Evolutionary conservation across 2,113 vertebrate species (phyloP).

Genomic region (Steatornis caripensis): DNA sequence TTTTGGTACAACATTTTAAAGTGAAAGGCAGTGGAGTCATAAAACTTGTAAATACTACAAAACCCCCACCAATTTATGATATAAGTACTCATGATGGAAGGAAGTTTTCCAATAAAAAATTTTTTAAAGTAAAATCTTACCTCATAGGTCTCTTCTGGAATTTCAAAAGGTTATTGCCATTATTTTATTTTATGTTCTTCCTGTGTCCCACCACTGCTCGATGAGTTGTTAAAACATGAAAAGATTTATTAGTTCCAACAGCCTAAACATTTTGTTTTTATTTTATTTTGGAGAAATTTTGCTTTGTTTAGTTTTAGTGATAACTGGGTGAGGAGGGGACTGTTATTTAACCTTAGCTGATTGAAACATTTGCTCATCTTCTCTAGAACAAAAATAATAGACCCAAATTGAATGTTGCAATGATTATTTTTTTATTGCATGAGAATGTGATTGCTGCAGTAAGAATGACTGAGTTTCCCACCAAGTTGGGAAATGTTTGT

Average conservation of each 20-base stretch:
- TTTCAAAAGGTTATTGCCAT: not conserved
- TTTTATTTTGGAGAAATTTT: not conserved
- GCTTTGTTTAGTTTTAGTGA: not conserved
- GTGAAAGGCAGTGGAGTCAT: not conserved
- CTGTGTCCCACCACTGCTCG: not conserved
- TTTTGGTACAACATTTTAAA: not conserved
- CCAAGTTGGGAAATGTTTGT: too few relatives aligned
- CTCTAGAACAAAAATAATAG: not conserved
- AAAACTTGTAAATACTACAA: not conserved
- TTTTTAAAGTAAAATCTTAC: not conserved
- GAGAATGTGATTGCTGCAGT: not conserved
- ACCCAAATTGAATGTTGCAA: not conserved
- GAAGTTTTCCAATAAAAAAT: not conserved
- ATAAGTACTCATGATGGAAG: not conserved
- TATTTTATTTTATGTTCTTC: not conserved
- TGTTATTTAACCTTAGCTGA: not conserved
- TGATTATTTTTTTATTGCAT: not conserved
- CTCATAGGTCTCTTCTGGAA: not conserved
- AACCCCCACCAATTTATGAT: not conserved
- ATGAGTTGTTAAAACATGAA: not conserved
- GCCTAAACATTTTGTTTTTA: not conserved
- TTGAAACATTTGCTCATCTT: not conserved
- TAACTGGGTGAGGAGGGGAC: not conserved
- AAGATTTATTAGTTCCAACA: not conserved
- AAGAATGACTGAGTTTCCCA: not conserved